Percentiles rank a stretch among this genome's conserved stretches.
phyloP scores from a whole-genome alignment of 2,797 vertebrate genomes.

The Choloepus didactylus region DNA sequence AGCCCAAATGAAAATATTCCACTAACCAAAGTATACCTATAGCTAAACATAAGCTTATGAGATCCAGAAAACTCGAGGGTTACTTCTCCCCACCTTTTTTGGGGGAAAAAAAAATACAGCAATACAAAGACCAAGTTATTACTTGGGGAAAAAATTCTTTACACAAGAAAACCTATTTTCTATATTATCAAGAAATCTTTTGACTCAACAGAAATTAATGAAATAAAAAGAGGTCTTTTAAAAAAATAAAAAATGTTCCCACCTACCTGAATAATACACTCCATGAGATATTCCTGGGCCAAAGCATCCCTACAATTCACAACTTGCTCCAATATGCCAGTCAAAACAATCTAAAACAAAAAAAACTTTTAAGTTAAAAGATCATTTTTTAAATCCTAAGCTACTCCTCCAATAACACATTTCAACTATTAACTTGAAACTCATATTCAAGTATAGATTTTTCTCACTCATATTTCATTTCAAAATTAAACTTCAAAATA shows the following conservation, averaged over 20 bases:
- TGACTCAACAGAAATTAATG: constrained; percentile 40
- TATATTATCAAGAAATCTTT: background rate
- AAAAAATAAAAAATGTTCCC: background rate
- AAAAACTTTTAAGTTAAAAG: background rate
- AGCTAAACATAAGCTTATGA: constrained; percentile 23
- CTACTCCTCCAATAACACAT: background rate
- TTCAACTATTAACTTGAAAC: background rate
- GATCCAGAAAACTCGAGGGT: background rate
- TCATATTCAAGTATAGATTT: background rate
- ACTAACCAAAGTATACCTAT: background rate
- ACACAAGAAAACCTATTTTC: background rate
- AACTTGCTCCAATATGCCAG: constrained; percentile 98
- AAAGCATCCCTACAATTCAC: constrained; percentile 98
- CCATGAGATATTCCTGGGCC: constrained; percentile 99
- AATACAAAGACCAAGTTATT: background rate
- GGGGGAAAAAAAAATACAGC: background rate
- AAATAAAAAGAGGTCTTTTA: background rate
- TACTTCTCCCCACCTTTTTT: background rate
- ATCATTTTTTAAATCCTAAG: constrained; percentile 47
- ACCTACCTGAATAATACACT: constrained; percentile 99
- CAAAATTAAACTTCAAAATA: background rate
- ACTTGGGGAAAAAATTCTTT: background rate
- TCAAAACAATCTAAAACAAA: constrained; percentile 93
- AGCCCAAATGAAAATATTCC: background rate
- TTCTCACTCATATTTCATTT: constrained; percentile 27